These are phyloP conservation scores for Cryptus armator DNA, from an alignment of 2,888 invertebrate species.

Conservation along the genomic window DNA sequence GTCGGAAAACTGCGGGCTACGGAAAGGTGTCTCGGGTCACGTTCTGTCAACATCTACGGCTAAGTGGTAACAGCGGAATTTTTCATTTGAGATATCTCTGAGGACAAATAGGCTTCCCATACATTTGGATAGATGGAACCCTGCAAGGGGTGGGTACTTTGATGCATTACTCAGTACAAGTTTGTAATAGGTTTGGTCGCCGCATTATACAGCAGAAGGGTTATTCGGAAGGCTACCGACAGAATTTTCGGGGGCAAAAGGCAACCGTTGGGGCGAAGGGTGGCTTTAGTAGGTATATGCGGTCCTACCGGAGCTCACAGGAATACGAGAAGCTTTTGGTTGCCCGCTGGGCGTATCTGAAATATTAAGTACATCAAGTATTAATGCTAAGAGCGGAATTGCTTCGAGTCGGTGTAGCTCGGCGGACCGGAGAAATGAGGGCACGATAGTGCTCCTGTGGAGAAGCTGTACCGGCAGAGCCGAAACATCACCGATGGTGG, in stretches of 20 bases:
- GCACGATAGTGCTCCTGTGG: constrained; percentile 16
- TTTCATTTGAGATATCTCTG: not conserved
- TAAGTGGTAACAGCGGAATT: not conserved
- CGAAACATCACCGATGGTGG: not conserved
- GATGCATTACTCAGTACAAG: constrained; percentile 4
- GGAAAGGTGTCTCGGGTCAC: not conserved
- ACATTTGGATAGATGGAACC: not conserved
- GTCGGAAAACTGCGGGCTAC: not conserved
- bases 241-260: constrained; percentile 6
- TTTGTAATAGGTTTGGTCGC: not conserved
- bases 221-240: constrained; percentile 14
- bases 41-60: not conserved
- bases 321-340: constrained; percentile 45
- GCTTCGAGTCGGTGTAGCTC: constrained; percentile 50
- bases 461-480: not conserved
- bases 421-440: constrained; percentile 26
- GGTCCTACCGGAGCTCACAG: constrained; percentile 20
- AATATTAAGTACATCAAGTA: constrained; percentile 71
- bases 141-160: not conserved
- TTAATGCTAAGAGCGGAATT: constrained; percentile 67
- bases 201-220: constrained; percentile 10
- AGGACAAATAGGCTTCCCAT: not conserved
- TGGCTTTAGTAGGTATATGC: constrained; percentile 22
- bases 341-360: constrained; percentile 42
- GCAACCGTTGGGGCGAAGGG: not conserved